Base-by-base conservation (phyloP, 2,888 invertebrate species). In the Stomorhina lunata region DNA sequence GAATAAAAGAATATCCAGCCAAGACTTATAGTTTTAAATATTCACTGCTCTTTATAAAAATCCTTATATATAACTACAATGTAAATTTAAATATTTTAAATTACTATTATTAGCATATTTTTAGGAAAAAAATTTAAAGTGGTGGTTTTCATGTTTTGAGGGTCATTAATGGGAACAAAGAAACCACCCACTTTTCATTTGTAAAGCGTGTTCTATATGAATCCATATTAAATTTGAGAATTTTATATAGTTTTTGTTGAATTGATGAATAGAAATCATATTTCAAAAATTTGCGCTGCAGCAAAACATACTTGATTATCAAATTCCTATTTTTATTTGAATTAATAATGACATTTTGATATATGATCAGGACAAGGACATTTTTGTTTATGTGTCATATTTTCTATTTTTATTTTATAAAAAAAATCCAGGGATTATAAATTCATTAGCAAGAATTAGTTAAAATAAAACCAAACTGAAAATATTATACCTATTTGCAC, bases 61-160 rank as follows among this genome's bases (percentile, higher is more conserved):
- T n/a, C 20, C 22, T 45, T 34, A 57, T 32, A 45, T 65, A 57
- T 34, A 48, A n/a, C n/a, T n/a, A n/a, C n/a, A n/a, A n/a, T n/a
- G n/a, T n/a, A n/a, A n/a, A n/a, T n/a, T n/a, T n/a, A n/a, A n/a
- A 57, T 45, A 50, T 77, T 81, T 72, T 53, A 68, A 81, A 81
- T 68, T 73, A 68, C 63, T 55, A 72, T 81, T 73, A 81, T 81
- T 81, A 81, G 68, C 81, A 81, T 81, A 81, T 73, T 71, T 81
- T 66, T 66, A n/a, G 12, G 61, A 65, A 25, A 71, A 50, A 37
- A 22, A 78, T 57, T 78, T 77, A 53, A 73, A 73, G 81, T 81
- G 81, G 81, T 78, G 63, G 81, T 81, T 78, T 77, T 65, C 25
- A 55, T 40, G 45, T 45, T 37, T 68, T 40, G 34, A 48, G 57